Base-by-base conservation (phyloP, 2,797 vertebrate genomes). In the Antrozous pallidus region DNA sequence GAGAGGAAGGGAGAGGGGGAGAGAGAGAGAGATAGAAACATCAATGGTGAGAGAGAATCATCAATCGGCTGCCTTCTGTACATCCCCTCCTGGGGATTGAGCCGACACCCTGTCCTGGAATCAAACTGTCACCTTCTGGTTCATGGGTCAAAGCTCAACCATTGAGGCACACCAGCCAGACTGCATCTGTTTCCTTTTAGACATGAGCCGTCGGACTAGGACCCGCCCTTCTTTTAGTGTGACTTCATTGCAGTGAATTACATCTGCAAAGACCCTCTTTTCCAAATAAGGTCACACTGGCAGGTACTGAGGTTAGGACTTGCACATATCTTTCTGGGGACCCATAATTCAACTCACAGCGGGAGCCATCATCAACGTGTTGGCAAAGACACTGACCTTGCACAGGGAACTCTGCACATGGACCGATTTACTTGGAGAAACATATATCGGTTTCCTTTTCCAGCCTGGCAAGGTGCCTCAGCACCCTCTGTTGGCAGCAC, bases 401-500 rank as follows among this genome's bases (percentile, higher is more conserved):
- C 38, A 69, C 33, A 26, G 24, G 33, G 40, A 69, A 69, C 58
- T 14, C 40, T 31, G 24, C 28, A 42, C 8, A 4, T 3, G 36
- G 33, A 63, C 70, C 40, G 8, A 13, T 56, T 78, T 31, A 16
- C 22, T 28, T n/a, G 16, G 6, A 70, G 38, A 51, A 63, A 79
- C 78, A 36, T 9, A 17, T 3, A 22, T 5, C 18, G 5, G 17
- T 47, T 58, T 71, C 16, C 16, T 87, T 86, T 86, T 28, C 82
- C 63, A 77, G 51, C 12, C 61, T 70, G 85, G 33, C 11, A 22
- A 12, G 78, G 40, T 54, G 45, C 54, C 33, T 78, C 88, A 24
- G 87, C 49, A 24, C 94, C 87, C 58, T 86, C 75, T 93, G 31
- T 24, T 51, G 87, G 87, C 75, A 63, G 40, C 80, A 18, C 75